These are phyloP conservation scores for Volucella inanis DNA, from an alignment of 2,888 invertebrate genomes.

Conservation along the genomic window DNA sequence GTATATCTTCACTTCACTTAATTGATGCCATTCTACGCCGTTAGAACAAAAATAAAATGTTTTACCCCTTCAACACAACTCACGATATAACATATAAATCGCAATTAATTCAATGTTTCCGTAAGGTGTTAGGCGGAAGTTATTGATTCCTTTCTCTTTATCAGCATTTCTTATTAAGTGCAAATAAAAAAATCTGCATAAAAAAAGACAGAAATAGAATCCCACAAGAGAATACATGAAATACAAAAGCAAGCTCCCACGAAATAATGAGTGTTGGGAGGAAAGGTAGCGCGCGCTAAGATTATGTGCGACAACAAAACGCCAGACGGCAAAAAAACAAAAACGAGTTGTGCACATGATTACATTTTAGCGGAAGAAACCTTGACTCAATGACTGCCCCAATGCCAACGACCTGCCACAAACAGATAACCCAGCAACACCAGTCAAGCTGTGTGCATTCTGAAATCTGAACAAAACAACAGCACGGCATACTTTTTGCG, in stretches of 20 bases:
- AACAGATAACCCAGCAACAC: constrained; percentile 49
- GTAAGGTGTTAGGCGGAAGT: constrained; percentile 57
- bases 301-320: constrained; percentile 23
- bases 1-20: constrained; percentile 18
- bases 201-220: neutral
- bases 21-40: constrained; percentile 42
- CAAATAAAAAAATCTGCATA: constrained; percentile 42
- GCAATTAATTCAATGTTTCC: constrained; percentile 44
- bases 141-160: constrained; percentile 53
- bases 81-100: constrained; percentile 1
- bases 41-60: constrained; percentile 11
- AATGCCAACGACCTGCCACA: constrained; percentile 83
- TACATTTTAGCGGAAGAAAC: constrained; percentile 81
- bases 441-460: constrained; percentile 9
- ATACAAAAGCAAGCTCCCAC: constrained; percentile 8
- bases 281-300: constrained; percentile 28
- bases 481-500: constrained; percentile 44
- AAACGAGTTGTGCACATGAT: constrained; percentile 65
- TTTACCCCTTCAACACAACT: constrained; percentile 37
- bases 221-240: constrained; percentile 7
- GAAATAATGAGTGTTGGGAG: constrained; percentile 22
- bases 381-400: constrained; percentile 83
- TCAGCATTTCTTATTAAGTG: constrained; percentile 55
- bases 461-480: constrained; percentile 43
- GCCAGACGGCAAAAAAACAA: constrained; percentile 40